Conservation (phyloP, 2,113 vertebrate species). For the Leucosticte australis region DNA sequence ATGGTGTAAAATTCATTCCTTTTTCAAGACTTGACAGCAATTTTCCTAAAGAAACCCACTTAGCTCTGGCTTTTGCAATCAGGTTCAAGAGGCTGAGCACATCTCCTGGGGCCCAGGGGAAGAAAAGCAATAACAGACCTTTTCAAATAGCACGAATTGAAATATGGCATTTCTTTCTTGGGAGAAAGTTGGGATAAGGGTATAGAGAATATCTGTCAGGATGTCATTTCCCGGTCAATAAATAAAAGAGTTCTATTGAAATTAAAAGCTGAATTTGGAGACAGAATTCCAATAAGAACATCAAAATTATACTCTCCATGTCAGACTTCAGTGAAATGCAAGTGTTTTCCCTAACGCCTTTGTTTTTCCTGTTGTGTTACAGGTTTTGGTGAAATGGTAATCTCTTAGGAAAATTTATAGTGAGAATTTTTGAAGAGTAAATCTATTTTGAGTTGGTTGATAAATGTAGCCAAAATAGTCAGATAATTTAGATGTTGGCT, state of each 20-base stretch:
- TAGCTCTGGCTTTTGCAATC: neutral
- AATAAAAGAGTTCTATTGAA: neutral
- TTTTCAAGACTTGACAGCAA: neutral
- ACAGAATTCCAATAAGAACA: neutral
- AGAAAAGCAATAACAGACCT: neutral
- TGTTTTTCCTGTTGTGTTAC: neutral
- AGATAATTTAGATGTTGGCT: neutral
- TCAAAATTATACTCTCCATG: fast-evolving
- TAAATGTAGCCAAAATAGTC: neutral
- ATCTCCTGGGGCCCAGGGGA: neutral
- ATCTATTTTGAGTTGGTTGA: neutral
- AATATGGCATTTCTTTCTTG: neutral
- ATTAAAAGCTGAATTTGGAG: neutral
- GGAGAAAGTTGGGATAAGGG: neutral
- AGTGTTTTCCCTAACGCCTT: neutral
- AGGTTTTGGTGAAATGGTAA: neutral
- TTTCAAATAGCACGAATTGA: neutral
- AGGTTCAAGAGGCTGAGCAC: neutral
- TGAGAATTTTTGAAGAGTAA: neutral
- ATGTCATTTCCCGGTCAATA: neutral
- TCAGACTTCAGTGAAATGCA: neutral
- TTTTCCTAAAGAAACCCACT: neutral
- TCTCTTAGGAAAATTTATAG: neutral
- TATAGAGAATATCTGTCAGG: neutral
- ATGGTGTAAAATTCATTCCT: neutral